Base-by-base conservation (phyloP, 2,888 invertebrate genomes). In the Perizoma flavofasciatum region DNA sequence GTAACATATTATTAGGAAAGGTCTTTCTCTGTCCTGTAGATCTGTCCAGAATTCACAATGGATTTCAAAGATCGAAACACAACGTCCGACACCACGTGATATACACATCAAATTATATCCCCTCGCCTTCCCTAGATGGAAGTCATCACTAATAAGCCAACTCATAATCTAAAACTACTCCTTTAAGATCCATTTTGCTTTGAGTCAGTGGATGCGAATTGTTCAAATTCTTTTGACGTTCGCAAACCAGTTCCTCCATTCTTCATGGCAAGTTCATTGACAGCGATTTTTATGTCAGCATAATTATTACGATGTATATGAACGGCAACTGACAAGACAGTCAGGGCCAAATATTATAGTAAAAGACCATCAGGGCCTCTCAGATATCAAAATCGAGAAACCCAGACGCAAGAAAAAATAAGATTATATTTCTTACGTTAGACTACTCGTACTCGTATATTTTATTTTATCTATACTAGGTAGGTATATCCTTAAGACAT, bases 241-340 rank as follows among this genome's bases (percentile, higher is more conserved):
- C 59, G 66, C 65, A 68, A 75, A 77, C 76, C 70, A 55, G 74
- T 78, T 74, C 54, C 57, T 22, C 55, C 22, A 41, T 37, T 55
- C 61, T 67, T 46, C 39, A 56, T 57, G 52, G 44, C 22, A 65
- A 68, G 77, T 73, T 78, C 74, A 73, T 67, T 71, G 75, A 67
- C 77, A 60, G 54, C 10, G 9, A 41, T 44, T 48, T 51, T 51
- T 46, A 53, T 43, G 48, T 49, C 22, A 22, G 22, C 22, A 22
- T 22, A 22, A 22, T 22, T 22, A 22, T 22, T 22, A 22, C 1
- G 22, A 22, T 8, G 4, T 32, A n/a, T 35, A 34, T n/a, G 41
- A 37, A 37, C 34, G 37, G 7, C 10, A 6, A 0, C 41, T 10
- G 41, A 41, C 41, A 10, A 8, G 6, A 41, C 44, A 44, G 22